Conservation (phyloP, 2,888 invertebrate species). For the Amphipoea lucens region DNA sequence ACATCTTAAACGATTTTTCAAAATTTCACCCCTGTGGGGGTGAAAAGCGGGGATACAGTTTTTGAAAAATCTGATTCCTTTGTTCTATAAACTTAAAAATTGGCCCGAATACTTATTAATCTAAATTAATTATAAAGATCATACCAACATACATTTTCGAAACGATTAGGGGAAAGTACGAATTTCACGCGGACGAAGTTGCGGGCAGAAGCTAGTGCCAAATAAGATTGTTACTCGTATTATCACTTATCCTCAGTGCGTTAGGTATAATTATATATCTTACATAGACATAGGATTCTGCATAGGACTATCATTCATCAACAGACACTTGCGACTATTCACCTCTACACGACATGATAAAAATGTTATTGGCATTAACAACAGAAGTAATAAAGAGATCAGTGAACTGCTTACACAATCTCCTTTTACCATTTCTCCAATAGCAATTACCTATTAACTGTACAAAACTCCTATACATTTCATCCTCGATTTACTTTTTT, state of each 20-base stretch:
- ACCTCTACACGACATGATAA: conserved; percentile 12
- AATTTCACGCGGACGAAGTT: too few species aligned
- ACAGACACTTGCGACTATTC: not conserved
- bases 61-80: too few species aligned
- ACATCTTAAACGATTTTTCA: too few species aligned
- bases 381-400: conserved; percentile 6
- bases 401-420: conserved; percentile 12
- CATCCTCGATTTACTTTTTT: conserved; percentile 32
- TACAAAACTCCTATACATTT: conserved; percentile 20
- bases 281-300: not conserved
- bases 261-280: not conserved
- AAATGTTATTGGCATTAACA: conserved; percentile 37
- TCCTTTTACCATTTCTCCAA: conserved; percentile 12
- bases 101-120: too few species aligned
- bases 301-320: not conserved
- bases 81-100: too few species aligned
- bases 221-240: too few species aligned
- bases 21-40: too few species aligned
- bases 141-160: too few species aligned
- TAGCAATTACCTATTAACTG: conserved; percentile 7
- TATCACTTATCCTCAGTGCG: not conserved
- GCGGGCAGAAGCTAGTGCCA: too few species aligned
- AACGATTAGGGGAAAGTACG: too few species aligned
- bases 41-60: too few species aligned
- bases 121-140: too few species aligned